Conservation (phyloP, 2,888 invertebrate species). For the Tachina fera region DNA sequence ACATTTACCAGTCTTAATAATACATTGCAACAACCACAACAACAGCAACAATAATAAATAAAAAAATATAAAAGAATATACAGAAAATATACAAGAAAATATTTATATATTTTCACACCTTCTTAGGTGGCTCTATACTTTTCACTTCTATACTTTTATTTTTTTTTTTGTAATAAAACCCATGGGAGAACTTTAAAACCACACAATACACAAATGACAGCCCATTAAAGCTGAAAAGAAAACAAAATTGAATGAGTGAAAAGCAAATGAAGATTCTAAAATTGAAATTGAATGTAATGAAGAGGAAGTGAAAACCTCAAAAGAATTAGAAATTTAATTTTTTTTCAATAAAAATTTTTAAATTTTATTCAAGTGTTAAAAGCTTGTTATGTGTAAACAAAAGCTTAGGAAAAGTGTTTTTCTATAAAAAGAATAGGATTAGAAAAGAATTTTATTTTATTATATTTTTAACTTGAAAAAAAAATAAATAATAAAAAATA, state of each 20-base stretch:
- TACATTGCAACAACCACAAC: not conserved
- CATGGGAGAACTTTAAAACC: conserved; percentile 21
- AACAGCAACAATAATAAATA: not conserved
- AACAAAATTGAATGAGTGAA: not conserved
- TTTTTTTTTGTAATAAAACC: not conserved
- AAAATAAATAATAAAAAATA: too few species aligned
- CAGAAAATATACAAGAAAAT: not conserved
- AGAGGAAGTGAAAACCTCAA: conserved; percentile 1
- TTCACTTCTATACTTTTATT: not conserved
- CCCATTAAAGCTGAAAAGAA: conserved; percentile 2
- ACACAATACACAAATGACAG: conserved; percentile 31
- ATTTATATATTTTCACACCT: conserved; percentile 28
- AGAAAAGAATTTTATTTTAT: not conserved
- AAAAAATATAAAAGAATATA: not conserved
- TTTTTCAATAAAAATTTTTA: not conserved
- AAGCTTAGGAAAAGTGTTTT: not conserved
- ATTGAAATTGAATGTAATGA: conserved; percentile 24
- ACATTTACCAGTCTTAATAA: not conserved
- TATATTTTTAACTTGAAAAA: not conserved
- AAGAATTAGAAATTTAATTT: not conserved
- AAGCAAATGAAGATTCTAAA: conserved; percentile 8
- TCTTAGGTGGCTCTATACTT: conserved; percentile 1
- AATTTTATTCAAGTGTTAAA: not conserved
- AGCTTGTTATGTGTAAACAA: not conserved
- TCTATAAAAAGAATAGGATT: not conserved